phyloP scores from a whole-genome alignment of 2,888 invertebrate genomes.

The Oasisia sp. region DNA sequence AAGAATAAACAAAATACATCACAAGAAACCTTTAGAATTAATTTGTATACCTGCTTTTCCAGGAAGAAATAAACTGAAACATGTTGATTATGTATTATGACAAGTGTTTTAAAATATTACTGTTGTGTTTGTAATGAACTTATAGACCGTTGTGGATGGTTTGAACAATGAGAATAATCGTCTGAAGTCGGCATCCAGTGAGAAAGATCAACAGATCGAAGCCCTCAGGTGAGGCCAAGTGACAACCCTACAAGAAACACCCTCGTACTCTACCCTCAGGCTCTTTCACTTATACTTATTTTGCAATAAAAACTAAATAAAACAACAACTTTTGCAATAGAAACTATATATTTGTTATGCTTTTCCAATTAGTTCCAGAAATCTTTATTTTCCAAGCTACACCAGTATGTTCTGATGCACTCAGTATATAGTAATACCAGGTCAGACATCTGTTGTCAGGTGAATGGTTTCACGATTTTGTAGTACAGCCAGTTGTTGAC shows the following conservation, averaged over 20 bases:
- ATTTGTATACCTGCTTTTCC: not conserved
- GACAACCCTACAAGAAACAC: not conserved
- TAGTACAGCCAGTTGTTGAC: not conserved
- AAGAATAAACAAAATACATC: not conserved
- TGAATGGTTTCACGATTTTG: not conserved
- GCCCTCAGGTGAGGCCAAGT: not conserved
- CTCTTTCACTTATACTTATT: not conserved
- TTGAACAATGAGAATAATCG: not conserved
- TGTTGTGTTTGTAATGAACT: not conserved
- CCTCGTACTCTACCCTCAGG: not conserved
- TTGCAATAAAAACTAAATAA: not conserved
- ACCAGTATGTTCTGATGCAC: not conserved
- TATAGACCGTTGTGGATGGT: not conserved
- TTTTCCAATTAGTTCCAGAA: not conserved
- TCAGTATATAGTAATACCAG: not conserved
- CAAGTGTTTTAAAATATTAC: not conserved
- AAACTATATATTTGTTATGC: not conserved
- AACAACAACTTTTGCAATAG: too few relatives aligned
- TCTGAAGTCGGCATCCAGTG: not conserved
- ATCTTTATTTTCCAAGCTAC: not conserved
- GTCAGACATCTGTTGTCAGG: not conserved
- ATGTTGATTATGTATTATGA: not conserved
- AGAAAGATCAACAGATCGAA: not conserved
- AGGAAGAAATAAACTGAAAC: not conserved
- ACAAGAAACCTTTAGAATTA: not conserved